Percentiles rank a stretch among this genome's conserved stretches.
phyloP scores from a whole-genome alignment of 2,797 vertebrate genomes.

The Neoniphon sammara region DNA sequence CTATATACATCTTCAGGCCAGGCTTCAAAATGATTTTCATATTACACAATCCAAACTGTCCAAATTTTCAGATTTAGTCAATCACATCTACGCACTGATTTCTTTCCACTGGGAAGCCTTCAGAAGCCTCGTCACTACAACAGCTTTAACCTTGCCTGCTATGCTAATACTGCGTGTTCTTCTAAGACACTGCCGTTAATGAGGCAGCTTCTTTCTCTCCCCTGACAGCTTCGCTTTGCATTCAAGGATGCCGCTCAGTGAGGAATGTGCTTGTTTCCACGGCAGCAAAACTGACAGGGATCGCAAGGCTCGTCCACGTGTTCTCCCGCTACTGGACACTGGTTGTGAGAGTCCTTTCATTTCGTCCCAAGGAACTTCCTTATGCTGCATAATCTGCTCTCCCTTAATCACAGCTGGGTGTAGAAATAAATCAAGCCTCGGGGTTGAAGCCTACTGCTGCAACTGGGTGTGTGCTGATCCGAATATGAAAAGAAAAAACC shows the following conservation, averaged over 20 bases:
- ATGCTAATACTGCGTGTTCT: conserved; percentile 9
- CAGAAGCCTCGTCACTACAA: conserved; percentile 21
- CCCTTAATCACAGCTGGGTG: conserved; percentile 41
- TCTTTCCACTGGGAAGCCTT: conserved; percentile 39
- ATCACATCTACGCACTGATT: conserved; percentile 27
- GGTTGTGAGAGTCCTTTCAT: not conserved
- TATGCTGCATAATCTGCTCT: conserved; percentile 21
- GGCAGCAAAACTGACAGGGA: conserved; percentile 33
- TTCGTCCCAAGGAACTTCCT: conserved; percentile 15
- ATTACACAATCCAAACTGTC: not conserved
- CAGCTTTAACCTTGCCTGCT: not conserved
- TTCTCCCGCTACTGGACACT: not conserved
- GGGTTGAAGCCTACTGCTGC: conserved; percentile 46
- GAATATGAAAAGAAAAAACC: conserved; percentile 41
- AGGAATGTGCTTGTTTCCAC: conserved; percentile 40
- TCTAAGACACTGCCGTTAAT: conserved; percentile 49
- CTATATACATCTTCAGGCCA: not conserved
- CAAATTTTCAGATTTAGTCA: conserved; percentile 10
- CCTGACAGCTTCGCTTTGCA: conserved; percentile 61
- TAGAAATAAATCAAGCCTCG: conserved; percentile 58
- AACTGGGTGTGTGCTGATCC: conserved; percentile 9
- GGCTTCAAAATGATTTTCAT: not conserved
- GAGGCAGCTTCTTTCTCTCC: conserved; percentile 45
- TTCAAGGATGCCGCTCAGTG: conserved; percentile 46
- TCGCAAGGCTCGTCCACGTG: conserved; percentile 23